Percentiles rank a stretch among this genome's conserved stretches.
Evolutionary conservation across 35 echinoderm and acorn worm species (phyloP).

Genomic region (Apostichopus japonicus): DNA sequence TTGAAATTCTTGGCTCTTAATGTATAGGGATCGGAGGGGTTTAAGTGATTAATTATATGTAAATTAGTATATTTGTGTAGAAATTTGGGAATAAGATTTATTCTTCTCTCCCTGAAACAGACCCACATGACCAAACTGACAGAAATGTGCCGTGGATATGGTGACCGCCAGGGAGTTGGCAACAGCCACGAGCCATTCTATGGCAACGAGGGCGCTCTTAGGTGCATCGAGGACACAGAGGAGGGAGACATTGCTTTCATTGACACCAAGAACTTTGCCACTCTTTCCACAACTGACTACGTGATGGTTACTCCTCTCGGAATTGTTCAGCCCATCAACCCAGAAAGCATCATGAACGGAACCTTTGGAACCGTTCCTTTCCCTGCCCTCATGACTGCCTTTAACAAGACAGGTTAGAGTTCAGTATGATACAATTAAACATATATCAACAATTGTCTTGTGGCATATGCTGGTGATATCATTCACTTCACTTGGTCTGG

Average conservation of each 20-base stretch:
- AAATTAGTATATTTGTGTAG: too few species aligned
- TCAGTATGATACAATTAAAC: too few species aligned
- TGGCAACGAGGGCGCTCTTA: conserved; percentile 58
- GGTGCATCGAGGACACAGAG: conserved; percentile 68
- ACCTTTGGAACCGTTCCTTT: conserved; percentile 81
- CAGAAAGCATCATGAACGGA: conserved; percentile 60
- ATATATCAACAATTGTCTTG: too few species aligned
- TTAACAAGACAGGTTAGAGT: conserved; percentile 79
- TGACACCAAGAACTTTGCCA: conserved; percentile 48
- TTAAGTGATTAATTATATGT: too few species aligned
- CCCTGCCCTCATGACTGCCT: conserved; percentile 83
- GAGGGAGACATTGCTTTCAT: conserved; percentile 91
- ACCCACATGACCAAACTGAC: conserved; percentile 74
- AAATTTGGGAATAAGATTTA: too few species aligned
- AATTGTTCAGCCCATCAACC: conserved; percentile 15
- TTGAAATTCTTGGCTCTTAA: too few species aligned
- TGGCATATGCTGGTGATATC: too few species aligned
- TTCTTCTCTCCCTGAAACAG: conserved; percentile 1
- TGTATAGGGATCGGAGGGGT: too few species aligned
- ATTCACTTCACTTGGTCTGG: too few species aligned
- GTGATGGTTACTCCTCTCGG: conserved; percentile 36
- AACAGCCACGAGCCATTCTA: conserved; percentile 66
- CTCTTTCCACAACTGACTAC: background rate
- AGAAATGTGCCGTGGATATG: conserved; percentile 61
- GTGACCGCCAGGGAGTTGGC: conserved; percentile 29